Percentiles rank a stretch among this genome's conserved stretches.
phyloP scores from a whole-genome alignment of 2,888 invertebrate genomes.

The Aricia artaxerxes region DNA sequence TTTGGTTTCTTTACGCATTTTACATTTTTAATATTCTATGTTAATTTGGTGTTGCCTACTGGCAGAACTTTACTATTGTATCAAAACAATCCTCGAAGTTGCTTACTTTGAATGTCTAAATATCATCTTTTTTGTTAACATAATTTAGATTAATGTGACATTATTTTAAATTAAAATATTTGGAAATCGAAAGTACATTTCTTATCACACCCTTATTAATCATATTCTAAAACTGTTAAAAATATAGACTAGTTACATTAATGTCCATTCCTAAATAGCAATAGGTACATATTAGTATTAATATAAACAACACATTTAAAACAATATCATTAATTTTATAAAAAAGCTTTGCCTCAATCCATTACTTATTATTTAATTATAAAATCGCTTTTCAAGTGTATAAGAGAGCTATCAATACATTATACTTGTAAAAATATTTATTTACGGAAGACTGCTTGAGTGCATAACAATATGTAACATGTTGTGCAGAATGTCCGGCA shows the following conservation, averaged over 20 bases:
- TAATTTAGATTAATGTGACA: too few species aligned
- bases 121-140: too few species aligned
- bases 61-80: neutral
- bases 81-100: neutral
- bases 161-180: neutral
- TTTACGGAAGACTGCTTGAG: neutral
- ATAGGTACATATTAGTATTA: neutral
- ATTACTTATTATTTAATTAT: neutral
- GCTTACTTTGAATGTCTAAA: neutral
- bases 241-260: slow-evolving; percentile 10
- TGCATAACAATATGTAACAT: neutral
- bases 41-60: neutral
- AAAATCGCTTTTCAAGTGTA: neutral
- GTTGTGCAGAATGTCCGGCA: neutral
- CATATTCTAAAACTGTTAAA: neutral
- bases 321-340: neutral
- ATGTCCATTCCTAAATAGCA: neutral
- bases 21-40: neutral
- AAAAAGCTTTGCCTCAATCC: neutral
- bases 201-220: neutral
- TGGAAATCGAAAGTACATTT: neutral
- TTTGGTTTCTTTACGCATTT: too few species aligned
- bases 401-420: slow-evolving; percentile 1
- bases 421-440: neutral
- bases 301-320: neutral